phyloP scores from a whole-genome alignment of 1,140 invertebrate genomes.

The Ooceraea biroi region DNA sequence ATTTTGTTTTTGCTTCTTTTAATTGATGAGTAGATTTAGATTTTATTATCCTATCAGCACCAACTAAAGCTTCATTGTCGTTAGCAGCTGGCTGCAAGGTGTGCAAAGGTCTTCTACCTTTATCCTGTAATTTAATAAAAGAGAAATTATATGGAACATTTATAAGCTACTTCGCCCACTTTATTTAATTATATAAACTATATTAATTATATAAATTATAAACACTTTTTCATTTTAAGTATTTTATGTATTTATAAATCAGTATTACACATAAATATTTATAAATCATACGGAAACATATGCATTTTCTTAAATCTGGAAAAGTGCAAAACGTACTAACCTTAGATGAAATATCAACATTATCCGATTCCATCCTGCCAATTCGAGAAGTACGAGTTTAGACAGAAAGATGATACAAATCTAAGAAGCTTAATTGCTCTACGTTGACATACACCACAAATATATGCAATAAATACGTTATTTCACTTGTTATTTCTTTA shows the following conservation, averaged over 20 bases:
- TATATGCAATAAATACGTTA: too few relatives aligned
- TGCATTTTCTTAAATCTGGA: too few relatives aligned
- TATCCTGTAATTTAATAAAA: slow-evolving; percentile 79
- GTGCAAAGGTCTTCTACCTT: slow-evolving; percentile 88
- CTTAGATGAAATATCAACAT: too few relatives aligned
- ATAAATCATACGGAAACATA: too few relatives aligned
- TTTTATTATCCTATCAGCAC: slow-evolving; percentile 82
- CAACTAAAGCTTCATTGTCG: slow-evolving; percentile 89
- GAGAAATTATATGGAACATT: slow-evolving; percentile 30
- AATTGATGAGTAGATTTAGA: slow-evolving; percentile 73
- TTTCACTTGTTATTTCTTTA: too few relatives aligned
- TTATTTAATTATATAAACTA: background rate
- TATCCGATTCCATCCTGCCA: too few relatives aligned
- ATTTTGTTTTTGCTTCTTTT: slow-evolving; percentile 75
- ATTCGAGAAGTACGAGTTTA: too few relatives aligned
- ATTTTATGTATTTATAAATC: background rate
- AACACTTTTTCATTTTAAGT: background rate
- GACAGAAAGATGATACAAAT: too few relatives aligned
- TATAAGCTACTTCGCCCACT: background rate
- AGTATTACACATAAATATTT: too few relatives aligned
- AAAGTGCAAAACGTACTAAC: too few relatives aligned
- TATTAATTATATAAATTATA: background rate
- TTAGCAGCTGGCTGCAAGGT: slow-evolving; percentile 88
- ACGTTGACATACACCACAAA: too few relatives aligned
- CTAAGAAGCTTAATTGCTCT: too few relatives aligned